Conservation (phyloP, 2,113 vertebrate genomes). For the Craseonycteris thonglongyai region DNA sequence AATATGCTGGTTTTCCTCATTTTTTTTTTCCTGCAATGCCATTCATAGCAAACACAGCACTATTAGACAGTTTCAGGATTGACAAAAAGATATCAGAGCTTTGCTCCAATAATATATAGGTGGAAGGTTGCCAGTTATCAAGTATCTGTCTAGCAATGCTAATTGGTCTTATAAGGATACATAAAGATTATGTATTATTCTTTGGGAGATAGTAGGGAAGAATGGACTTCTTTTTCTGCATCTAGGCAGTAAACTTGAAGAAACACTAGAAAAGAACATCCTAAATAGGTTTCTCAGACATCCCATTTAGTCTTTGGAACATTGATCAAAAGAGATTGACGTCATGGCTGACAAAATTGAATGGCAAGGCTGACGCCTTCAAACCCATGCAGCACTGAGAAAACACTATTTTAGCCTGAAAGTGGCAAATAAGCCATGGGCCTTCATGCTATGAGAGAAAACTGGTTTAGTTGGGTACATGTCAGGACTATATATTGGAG, state of each 20-base stretch:
- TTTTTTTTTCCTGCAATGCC: neutral
- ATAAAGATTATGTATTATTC: neutral
- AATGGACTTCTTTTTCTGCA: neutral
- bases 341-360: neutral
- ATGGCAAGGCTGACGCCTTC: neutral
- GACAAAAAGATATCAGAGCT: neutral
- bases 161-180: neutral
- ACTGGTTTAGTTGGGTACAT: neutral
- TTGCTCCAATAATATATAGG: neutral
- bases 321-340: neutral
- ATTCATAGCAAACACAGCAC: neutral
- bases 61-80: neutral
- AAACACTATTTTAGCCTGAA: neutral
- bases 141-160: neutral
- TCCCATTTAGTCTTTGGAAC: neutral
- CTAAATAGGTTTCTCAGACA: neutral
- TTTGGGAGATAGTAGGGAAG: neutral
- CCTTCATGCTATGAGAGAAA: neutral
- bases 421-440: neutral
- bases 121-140: neutral
- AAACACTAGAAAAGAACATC: neutral
- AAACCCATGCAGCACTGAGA: neutral
- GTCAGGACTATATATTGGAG: neutral
- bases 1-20: neutral
- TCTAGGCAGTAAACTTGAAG: neutral